phyloP scores from a whole-genome alignment of 2,113 vertebrate genomes.

The Chaenogobius annularis region DNA sequence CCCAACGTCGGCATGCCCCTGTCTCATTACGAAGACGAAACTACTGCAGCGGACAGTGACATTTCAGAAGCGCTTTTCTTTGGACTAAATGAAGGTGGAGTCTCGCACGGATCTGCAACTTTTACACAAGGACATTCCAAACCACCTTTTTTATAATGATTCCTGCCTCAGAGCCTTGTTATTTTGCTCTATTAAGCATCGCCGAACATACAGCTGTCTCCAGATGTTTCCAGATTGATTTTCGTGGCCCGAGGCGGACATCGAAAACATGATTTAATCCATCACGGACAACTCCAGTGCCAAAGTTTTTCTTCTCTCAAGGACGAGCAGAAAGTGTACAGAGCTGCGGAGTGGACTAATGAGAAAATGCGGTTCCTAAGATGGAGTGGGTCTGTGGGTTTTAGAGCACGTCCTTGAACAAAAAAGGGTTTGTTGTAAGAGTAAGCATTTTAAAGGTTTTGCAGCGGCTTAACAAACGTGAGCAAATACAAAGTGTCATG shows the following conservation, averaged over 20 bases:
- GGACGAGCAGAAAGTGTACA: not conserved
- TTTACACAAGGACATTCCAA: not conserved
- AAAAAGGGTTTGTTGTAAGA: not conserved
- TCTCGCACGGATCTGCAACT: not conserved
- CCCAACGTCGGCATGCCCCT: not conserved
- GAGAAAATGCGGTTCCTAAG: constrained; percentile 6
- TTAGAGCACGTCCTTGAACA: not conserved
- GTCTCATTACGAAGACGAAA: constrained; percentile 9
- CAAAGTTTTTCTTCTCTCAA: constrained; percentile 10
- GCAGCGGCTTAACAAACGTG: not conserved
- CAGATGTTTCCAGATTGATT: constrained; percentile 10
- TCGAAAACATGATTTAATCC: constrained; percentile 7
- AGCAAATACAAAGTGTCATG: not conserved
- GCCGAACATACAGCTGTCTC: not conserved
- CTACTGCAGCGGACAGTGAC: not conserved
- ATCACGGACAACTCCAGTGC: not conserved
- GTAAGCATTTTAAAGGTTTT: not conserved
- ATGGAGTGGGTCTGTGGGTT: not conserved
- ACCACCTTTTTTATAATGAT: constrained; percentile 2
- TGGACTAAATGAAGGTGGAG: not conserved
- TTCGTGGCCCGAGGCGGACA: constrained; percentile 6
- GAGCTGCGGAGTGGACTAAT: not conserved
- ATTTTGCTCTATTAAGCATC: not conserved
- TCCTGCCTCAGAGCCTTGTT: constrained; percentile 6
- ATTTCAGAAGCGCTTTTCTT: not conserved